Evolutionary conservation across 2,888 invertebrate species (phyloP).

Genomic region (Mythimna pallens): DNA sequence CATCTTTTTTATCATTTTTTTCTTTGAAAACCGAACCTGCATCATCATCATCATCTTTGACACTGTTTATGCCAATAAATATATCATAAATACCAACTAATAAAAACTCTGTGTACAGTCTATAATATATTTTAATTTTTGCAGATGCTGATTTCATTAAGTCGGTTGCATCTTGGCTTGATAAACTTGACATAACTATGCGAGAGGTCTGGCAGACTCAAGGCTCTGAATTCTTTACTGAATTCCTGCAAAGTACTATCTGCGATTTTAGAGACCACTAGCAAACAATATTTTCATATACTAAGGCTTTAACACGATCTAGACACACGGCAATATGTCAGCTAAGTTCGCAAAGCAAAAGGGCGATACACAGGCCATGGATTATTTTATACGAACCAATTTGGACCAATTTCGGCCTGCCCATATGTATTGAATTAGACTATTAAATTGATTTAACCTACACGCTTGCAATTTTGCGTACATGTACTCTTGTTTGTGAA

Average conservation of each 20-base stretch:
- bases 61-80: not conserved
- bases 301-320: not conserved
- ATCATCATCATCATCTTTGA: not conserved
- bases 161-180: conserved; percentile 31
- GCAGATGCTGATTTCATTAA: conserved; percentile 66
- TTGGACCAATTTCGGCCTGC: too few species aligned
- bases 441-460: too few species aligned
- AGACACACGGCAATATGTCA: too few species aligned
- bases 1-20: too few species aligned
- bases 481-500: too few species aligned
- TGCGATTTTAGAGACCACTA: conserved; percentile 65
- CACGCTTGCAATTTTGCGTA: too few species aligned
- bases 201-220: conserved; percentile 64
- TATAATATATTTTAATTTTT: conserved; percentile 12
- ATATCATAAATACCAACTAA: not conserved
- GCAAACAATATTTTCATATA: not conserved
- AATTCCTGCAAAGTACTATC: conserved; percentile 69
- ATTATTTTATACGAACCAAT: too few species aligned
- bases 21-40: too few species aligned
- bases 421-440: too few species aligned
- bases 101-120: not conserved
- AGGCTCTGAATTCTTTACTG: conserved; percentile 58
- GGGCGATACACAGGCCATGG: too few species aligned
- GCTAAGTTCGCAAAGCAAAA: too few species aligned
- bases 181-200: conserved; percentile 25